phyloP scores from a whole-genome alignment of 2,888 invertebrate genomes.

The Gastrophysa polygoni region DNA sequence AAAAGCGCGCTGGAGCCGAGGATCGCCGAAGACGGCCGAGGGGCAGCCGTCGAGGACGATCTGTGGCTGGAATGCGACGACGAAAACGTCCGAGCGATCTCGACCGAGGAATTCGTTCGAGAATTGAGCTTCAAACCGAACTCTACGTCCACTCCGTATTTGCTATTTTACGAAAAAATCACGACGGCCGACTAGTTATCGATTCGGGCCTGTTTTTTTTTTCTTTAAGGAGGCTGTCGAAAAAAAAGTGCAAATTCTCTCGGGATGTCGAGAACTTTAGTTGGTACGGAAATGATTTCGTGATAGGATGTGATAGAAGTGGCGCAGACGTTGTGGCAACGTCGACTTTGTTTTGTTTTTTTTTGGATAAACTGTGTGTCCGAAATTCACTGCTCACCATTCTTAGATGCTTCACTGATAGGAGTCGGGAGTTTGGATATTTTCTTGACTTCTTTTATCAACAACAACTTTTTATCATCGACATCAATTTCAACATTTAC shows the following conservation, averaged over 20 bases:
- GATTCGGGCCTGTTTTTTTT: slow-evolving; percentile 31
- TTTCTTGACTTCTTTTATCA: no score
- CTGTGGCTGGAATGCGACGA: slow-evolving; percentile 88
- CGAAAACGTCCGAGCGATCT: slow-evolving; percentile 80
- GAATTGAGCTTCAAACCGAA: slow-evolving; percentile 75
- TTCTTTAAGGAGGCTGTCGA: slow-evolving; percentile 43
- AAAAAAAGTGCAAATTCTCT: no score
- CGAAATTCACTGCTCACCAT: no score
- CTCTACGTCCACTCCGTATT: slow-evolving; percentile 84
- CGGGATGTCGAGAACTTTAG: no score
- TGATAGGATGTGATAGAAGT: neutral
- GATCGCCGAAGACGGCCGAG: no score
- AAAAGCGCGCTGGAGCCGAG: slow-evolving; percentile 52
- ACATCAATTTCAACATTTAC: no score
- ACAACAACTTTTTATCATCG: no score
- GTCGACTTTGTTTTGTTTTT: neutral
- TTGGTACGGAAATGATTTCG: no score
- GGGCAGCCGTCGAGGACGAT: slow-evolving; percentile 36
- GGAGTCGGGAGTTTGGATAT: no score
- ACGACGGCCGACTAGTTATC: slow-evolving; percentile 26
- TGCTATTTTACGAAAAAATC: slow-evolving; percentile 74
- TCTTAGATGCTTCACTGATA: no score
- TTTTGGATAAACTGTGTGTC: no score
- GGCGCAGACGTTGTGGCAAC: neutral
- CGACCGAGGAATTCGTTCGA: slow-evolving; percentile 78